These are phyloP conservation scores for Formica selysi DNA, from an alignment of 1,140 invertebrate genomes.

Conservation along the genomic window DNA sequence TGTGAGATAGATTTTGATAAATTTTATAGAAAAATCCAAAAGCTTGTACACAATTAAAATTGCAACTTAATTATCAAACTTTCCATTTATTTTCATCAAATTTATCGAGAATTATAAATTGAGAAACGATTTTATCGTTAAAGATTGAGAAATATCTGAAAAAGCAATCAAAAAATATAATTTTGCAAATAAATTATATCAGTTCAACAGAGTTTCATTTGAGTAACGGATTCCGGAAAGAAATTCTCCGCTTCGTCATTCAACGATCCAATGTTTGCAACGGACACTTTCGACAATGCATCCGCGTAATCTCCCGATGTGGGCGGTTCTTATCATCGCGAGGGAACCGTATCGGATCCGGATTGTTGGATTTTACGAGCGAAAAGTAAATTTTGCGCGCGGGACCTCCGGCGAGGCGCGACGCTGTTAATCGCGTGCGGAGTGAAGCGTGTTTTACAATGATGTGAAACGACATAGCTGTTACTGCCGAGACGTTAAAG, in stretches of 20 bases:
- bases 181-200: neutral
- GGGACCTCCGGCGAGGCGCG: conserved; percentile 37
- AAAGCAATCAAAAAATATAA: neutral
- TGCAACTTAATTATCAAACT: neutral
- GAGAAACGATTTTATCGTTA: neutral
- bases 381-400: conserved; percentile 78
- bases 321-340: conserved; percentile 13
- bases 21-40: neutral
- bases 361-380: conserved; percentile 78
- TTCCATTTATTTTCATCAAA: neutral
- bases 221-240: neutral
- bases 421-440: conserved; percentile 41
- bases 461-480: neutral
- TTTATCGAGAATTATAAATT: neutral
- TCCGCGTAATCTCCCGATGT: neutral
- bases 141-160: neutral
- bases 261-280: neutral
- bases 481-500: neutral
- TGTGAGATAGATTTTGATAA: neutral
- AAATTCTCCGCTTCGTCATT: neutral
- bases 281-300: neutral
- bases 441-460: conserved; percentile 34
- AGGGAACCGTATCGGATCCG: conserved; percentile 45
- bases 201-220: neutral
- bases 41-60: neutral